Evolutionary conservation across 2,888 invertebrate genomes (phyloP).

Genomic region (Marasmarcha lunaedactyla): DNA sequence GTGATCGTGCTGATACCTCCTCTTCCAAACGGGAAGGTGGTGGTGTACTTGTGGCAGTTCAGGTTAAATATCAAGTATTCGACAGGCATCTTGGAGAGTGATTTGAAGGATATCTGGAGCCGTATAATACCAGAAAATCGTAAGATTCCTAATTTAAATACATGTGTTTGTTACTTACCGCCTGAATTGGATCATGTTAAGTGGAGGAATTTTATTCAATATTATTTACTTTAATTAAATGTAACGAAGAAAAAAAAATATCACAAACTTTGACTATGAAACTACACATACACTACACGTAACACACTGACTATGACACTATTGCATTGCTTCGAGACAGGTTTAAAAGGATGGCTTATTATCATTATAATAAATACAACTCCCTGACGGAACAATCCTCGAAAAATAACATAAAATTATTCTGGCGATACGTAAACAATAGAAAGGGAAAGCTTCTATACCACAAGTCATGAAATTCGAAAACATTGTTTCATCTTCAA

Average conservation of each 20-base stretch:
- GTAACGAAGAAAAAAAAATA: conserved; percentile 11
- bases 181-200: conserved; percentile 4
- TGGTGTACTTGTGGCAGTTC: too few relatives aligned
- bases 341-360: conserved; percentile 4
- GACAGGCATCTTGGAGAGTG: conserved; percentile 11
- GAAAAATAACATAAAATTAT: conserved; percentile 9
- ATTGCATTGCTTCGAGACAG: conserved; percentile 9
- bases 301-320: conserved; percentile 12
- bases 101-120: conserved; percentile 14
- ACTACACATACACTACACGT: conserved; percentile 9
- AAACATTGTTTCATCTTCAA: too few relatives aligned
- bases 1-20: too few relatives aligned
- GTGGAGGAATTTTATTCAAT: not conserved
- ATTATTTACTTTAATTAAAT: conserved; percentile 3
- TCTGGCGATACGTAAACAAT: conserved; percentile 7
- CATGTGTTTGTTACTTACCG: conserved; percentile 14
- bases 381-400: conserved; percentile 4
- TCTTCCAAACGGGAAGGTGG: too few relatives aligned
- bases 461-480: conserved; percentile 4
- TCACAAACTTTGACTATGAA: conserved; percentile 9
- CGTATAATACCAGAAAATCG: conserved; percentile 3
- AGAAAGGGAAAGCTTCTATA: conserved; percentile 2
- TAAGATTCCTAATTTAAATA: not conserved
- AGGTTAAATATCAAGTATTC: too few relatives aligned
- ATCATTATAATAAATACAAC: conserved; percentile 6